A percentile compares a stretch with the other conserved stretches of the same genome.
phyloP scores from a whole-genome alignment of 2,113 vertebrate genomes.

The Ploceus nigricollis region DNA sequence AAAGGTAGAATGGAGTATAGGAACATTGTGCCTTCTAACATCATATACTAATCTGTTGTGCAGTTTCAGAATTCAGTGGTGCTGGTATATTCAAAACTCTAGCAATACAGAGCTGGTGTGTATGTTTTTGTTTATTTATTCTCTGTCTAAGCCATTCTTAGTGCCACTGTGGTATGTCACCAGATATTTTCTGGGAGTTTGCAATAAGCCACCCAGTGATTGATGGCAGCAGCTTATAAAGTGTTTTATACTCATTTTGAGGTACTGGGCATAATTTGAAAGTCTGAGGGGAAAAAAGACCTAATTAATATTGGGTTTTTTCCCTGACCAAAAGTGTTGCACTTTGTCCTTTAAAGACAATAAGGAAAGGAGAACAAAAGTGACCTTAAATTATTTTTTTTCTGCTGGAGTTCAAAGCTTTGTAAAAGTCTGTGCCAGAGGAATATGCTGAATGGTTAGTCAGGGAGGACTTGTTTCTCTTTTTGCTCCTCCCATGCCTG shows the following conservation, averaged over 20 bases:
- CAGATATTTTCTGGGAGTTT: background rate
- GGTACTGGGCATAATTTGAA: background rate
- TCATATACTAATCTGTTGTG: too few species aligned
- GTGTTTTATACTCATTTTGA: background rate
- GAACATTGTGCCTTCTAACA: background rate
- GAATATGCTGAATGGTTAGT: background rate
- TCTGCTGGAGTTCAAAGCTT: background rate
- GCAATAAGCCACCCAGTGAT: background rate
- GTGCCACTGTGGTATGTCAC: background rate
- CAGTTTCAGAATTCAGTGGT: background rate
- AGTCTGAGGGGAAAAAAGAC: background rate
- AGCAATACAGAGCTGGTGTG: background rate
- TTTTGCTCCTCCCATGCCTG: rapidly evolving
- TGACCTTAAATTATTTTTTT: background rate
- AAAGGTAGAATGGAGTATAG: background rate
- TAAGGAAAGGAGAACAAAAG: background rate
- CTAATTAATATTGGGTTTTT: background rate
- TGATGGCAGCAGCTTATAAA: background rate
- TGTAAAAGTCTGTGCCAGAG: background rate
- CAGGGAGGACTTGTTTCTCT: background rate
- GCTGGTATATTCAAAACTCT: background rate
- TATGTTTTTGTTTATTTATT: background rate
- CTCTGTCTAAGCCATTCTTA: background rate
- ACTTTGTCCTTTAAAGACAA: background rate
- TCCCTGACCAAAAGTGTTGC: background rate